Conservation (phyloP, 2,797 vertebrate genomes). For the Enteromius trimaculatus region DNA sequence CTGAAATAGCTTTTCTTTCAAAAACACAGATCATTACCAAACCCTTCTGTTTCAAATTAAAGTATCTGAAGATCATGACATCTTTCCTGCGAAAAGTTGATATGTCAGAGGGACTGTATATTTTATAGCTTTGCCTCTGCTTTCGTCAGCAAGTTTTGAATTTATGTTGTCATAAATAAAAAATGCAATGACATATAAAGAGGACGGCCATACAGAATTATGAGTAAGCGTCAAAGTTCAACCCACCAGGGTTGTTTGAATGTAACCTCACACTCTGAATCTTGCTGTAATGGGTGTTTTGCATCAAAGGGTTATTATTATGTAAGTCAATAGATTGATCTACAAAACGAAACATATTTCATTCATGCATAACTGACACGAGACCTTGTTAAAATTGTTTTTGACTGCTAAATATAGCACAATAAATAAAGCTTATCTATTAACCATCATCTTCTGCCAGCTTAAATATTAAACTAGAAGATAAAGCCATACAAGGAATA, state of each 20-base stretch:
- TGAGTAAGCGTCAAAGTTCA: neutral
- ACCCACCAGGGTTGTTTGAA: neutral
- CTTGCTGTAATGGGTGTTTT: neutral
- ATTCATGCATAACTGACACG: neutral
- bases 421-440: conserved; percentile 53
- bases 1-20: no score
- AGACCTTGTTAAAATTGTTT: neutral
- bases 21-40: no score
- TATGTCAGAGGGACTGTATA: no score
- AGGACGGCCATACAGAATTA: neutral
- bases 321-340: neutral
- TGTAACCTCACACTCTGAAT: neutral
- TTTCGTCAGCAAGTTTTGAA: neutral
- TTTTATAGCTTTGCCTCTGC: neutral
- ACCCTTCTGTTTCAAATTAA: no score
- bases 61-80: no score
- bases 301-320: neutral
- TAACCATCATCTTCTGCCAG: conserved; percentile 25
- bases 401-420: conserved; percentile 1
- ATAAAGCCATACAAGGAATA: neutral
- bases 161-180: neutral
- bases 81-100: no score
- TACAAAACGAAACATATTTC: neutral
- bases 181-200: neutral
- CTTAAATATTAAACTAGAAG: conserved; percentile 24